Evolutionary conservation across 2,888 invertebrate genomes (phyloP).

Genomic region (Orthonevra nobilis): DNA sequence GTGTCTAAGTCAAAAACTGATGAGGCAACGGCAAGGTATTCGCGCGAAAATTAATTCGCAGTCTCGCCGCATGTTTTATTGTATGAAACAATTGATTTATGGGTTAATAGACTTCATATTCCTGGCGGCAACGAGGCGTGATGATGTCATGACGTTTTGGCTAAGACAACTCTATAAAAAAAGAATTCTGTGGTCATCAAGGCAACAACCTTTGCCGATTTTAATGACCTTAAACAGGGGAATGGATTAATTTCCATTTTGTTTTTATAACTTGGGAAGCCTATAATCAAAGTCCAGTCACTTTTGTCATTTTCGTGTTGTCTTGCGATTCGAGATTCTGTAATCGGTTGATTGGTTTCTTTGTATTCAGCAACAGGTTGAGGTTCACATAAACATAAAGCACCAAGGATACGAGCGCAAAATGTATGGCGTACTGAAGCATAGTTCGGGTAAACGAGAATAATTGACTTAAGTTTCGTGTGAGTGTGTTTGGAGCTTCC

Average conservation of each 20-base stretch:
- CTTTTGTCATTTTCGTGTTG: slow-evolving; percentile 35
- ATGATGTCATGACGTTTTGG: slow-evolving; percentile 45
- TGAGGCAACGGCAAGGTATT: background rate
- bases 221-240: slow-evolving; percentile 10
- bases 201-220: slow-evolving; percentile 31
- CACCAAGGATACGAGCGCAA: too few species aligned
- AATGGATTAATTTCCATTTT: slow-evolving; percentile 9
- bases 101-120: slow-evolving; percentile 38
- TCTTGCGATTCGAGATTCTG: slow-evolving; percentile 22
- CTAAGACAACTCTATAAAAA: background rate
- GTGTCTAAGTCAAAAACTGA: slow-evolving; percentile 4
- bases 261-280: background rate
- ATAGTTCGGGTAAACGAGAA: too few species aligned
- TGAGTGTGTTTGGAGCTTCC: too few species aligned
- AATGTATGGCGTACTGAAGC: too few species aligned
- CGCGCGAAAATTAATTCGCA: slow-evolving; percentile 23
- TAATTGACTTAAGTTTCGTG: too few species aligned
- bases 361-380: slow-evolving; percentile 13
- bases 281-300: background rate
- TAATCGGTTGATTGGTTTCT: slow-evolving; percentile 13
- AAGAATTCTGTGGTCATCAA: background rate
- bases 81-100: slow-evolving; percentile 24
- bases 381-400: slow-evolving; percentile 5
- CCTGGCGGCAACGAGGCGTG: background rate
- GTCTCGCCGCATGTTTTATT: slow-evolving; percentile 39